Base-by-base conservation (phyloP, 2,113 vertebrate species). In the Mustelus asterias region DNA sequence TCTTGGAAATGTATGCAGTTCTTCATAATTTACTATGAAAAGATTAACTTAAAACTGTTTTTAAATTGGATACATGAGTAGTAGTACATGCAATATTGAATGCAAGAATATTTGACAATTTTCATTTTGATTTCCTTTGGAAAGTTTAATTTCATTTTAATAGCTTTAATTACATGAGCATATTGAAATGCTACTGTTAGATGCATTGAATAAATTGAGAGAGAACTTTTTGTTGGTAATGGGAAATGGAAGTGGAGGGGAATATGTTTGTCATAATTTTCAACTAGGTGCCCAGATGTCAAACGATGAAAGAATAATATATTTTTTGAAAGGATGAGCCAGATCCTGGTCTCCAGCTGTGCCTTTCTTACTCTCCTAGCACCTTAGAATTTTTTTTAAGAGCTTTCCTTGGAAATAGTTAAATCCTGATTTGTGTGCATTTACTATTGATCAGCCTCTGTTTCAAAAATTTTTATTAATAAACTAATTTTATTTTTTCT, bases 1-100 rank as follows among this genome's bases (percentile, higher is more conserved):
- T 95, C n/a, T 72, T 95, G 94, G 94, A 95, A 72, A 95, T 95
- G 94, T 95, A 95, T 95, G 94, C 41, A 95, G 13, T 72, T 95
- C 37, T 95, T 95, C 22, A 72, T 67, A 10, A 69, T 94, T 95
- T 95, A 95, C n/a, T 69, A 76, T 72, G 9, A 72, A 95, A 72
- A 72, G 26, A 95, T 33, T 72, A 54, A 48, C 44, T 72, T 95
- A 26, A 3, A 54, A 95, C 16, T 93, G 24, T 63, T 93, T 90
- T 90, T 65, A 93, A 92, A n/a, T 26, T 94, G 7, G 16, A 54
- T 54, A 24, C 20, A 2, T 72, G 11, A 14, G 5, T 70, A 13
- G 67, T 70, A 13, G 67, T 72, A 76, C 26, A 8, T 92, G 29
- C 10, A 65, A 37, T 22, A 67, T 41, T 83, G 80, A 13, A 83